Conservation (phyloP, 2,797 vertebrate genomes). For the Lindbergichthys nudifrons region DNA sequence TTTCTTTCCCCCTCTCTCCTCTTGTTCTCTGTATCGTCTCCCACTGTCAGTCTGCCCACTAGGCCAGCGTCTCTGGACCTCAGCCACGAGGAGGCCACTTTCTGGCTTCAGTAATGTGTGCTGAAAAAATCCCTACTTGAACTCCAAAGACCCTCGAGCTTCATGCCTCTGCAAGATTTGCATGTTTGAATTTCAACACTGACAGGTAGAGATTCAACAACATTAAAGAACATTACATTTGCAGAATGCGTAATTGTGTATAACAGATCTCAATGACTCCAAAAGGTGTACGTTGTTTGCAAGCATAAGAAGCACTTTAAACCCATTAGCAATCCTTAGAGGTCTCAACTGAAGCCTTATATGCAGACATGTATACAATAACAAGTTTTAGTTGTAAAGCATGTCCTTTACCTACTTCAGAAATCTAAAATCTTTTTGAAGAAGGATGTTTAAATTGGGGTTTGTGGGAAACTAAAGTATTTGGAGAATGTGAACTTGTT, state of each 20-base stretch:
- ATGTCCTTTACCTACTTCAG: slow-evolving; percentile 5
- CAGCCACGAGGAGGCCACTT: slow-evolving; percentile 74
- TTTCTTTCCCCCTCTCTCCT: slow-evolving; percentile 49
- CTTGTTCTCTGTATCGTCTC: slow-evolving; percentile 67
- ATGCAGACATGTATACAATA: slow-evolving; percentile 15
- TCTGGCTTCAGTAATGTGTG: slow-evolving; percentile 64
- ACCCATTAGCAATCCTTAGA: slow-evolving; percentile 6
- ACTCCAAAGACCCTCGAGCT: slow-evolving; percentile 57
- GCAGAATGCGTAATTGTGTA: background rate
- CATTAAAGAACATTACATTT: background rate
- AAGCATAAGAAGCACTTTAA: background rate
- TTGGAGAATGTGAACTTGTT: slow-evolving; percentile 29
- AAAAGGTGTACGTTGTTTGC: background rate
- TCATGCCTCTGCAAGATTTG: slow-evolving; percentile 25
- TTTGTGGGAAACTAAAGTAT: slow-evolving; percentile 39
- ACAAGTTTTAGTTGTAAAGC: slow-evolving; percentile 1
- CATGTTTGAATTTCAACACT: slow-evolving; percentile 12
- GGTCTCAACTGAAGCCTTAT: background rate
- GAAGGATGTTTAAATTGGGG: slow-evolving; percentile 26
- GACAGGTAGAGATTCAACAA: slow-evolving; percentile 6
- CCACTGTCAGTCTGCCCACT: slow-evolving; percentile 79
- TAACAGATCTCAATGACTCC: slow-evolving; percentile 1
- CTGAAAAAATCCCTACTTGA: slow-evolving; percentile 75
- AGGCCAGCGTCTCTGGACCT: slow-evolving; percentile 73
- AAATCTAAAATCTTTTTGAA: slow-evolving; percentile 35